Base-by-base conservation (phyloP, 2,113 vertebrate genomes). In the Gadus macrocephalus region DNA sequence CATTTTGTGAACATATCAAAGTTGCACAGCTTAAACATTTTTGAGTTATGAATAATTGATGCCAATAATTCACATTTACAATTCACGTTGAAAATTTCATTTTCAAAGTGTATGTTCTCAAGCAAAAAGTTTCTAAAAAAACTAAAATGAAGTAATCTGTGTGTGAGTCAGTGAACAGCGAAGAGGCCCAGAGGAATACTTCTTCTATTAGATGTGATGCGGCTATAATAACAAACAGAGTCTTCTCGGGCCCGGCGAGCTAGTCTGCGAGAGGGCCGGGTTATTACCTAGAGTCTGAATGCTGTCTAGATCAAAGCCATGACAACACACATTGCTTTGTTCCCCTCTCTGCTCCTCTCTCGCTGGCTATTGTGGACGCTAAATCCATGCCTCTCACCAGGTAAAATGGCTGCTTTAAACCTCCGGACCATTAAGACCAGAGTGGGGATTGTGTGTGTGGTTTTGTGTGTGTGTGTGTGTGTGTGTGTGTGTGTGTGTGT, bases 361-460 rank as follows among this genome's bases (percentile, higher is more conserved):
- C 60, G 25, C 14, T 72, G 65, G 9, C 17, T 69, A 35, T 65
- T 75, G 62, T 58, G 19, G 60, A 58, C 62, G 64, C 19, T 49
- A 66, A 71, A 67, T 67, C 66, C 61, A 25, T 16, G 15, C 19
- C 14, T 20, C 42, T 66, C 11, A 53, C 28, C 64, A 64, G 71
- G 58, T 63, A 19, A 53, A 66, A 70, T 63, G 53, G 42, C 49
- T 35, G 42, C 60, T 76, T 76, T 63, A 65, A 66, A 42, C 59
- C 55, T 71, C 61, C 62, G 28, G 42, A 55, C 69, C 27, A 66
- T 73, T 73, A 59, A 60, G 27, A 31, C 53, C 38, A 67, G 70
- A 65, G 16, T 8, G 64, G 58, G 27, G 60, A 64, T 65, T 19
- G n/a, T 25, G 67, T 27, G n/a, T 27, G 19, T 66, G 9, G n/a